These are phyloP conservation scores for Hedya salicella DNA, from an alignment of 2,888 invertebrate genomes.

Conservation along the genomic window DNA sequence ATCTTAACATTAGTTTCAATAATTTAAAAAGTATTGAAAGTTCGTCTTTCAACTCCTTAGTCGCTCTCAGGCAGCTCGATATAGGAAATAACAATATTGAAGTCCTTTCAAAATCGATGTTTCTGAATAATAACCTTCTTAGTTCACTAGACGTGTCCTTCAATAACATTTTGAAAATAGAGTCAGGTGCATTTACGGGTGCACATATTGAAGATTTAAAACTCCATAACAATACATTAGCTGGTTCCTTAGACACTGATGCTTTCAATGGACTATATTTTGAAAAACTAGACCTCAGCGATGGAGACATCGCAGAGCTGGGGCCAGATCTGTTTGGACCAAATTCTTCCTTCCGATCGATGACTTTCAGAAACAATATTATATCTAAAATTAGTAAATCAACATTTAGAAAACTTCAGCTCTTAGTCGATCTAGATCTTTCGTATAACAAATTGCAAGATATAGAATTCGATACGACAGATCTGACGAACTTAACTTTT, in stretches of 20 bases:
- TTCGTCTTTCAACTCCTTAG: constrained; percentile 9
- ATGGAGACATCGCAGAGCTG: constrained; percentile 24
- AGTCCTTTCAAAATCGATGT: constrained; percentile 17
- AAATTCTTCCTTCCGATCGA: constrained; percentile 11
- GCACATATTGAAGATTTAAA: constrained; percentile 26
- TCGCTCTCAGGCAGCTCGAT: constrained; percentile 13
- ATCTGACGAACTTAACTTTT: constrained; percentile 13
- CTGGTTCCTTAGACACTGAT: constrained; percentile 21
- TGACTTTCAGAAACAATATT: constrained; percentile 27
- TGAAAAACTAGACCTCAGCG: constrained; percentile 22
- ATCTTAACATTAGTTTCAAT: constrained; percentile 28
- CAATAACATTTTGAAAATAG: constrained; percentile 30
- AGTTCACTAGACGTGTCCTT: constrained; percentile 21
- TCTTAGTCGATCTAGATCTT: constrained; percentile 23
- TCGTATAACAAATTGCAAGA: constrained; percentile 26
- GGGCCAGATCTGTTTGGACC: constrained; percentile 27
- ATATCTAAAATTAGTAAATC: constrained; percentile 29
- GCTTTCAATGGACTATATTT: constrained; percentile 34
- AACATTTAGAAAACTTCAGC: constrained; percentile 25
- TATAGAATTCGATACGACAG: constrained; percentile 23
- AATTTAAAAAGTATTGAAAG: constrained; percentile 17
- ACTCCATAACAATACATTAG: constrained; percentile 30
- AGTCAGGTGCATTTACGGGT: constrained; percentile 29
- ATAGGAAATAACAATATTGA: constrained; percentile 24
- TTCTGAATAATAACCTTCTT: constrained; percentile 14